These are phyloP conservation scores for Oscheius sp. DNA, from an alignment of 2,888 invertebrate genomes.

Conservation along the genomic window DNA sequence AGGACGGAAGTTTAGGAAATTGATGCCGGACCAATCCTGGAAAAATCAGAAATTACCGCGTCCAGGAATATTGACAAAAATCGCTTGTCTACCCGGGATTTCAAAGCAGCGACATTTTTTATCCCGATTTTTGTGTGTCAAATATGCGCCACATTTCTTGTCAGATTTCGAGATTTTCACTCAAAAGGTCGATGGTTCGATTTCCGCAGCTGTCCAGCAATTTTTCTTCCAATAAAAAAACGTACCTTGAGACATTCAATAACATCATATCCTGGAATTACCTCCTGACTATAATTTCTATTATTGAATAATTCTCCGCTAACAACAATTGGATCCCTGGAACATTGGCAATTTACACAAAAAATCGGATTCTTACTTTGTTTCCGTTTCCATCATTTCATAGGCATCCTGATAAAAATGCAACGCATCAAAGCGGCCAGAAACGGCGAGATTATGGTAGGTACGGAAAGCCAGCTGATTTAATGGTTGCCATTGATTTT, in stretches of 20 bases:
- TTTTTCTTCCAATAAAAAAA: not conserved
- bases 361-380: no score
- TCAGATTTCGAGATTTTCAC: no score
- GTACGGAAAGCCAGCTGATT: conserved; percentile 58
- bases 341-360: no score
- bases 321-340: conserved; percentile 48
- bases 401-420: conserved; percentile 26
- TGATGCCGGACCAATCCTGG: conserved; percentile 50
- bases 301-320: conserved; percentile 41
- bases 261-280: conserved; percentile 36
- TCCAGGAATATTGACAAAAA: not conserved
- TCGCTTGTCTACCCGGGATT: not conserved
- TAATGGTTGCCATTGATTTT: conserved; percentile 15
- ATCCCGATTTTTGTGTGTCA: no score
- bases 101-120: no score
- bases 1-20: conserved; percentile 44
- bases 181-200: no score
- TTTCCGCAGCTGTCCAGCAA: no score
- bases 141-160: no score
- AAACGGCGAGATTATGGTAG: conserved; percentile 52
- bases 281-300: conserved; percentile 41
- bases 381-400: conserved; percentile 37
- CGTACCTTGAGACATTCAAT: conserved; percentile 43
- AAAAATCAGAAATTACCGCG: no score
- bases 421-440: conserved; percentile 53